These are phyloP conservation scores for Hartigia nigra DNA, from an alignment of 2,888 invertebrate species.

Conservation along the genomic window DNA sequence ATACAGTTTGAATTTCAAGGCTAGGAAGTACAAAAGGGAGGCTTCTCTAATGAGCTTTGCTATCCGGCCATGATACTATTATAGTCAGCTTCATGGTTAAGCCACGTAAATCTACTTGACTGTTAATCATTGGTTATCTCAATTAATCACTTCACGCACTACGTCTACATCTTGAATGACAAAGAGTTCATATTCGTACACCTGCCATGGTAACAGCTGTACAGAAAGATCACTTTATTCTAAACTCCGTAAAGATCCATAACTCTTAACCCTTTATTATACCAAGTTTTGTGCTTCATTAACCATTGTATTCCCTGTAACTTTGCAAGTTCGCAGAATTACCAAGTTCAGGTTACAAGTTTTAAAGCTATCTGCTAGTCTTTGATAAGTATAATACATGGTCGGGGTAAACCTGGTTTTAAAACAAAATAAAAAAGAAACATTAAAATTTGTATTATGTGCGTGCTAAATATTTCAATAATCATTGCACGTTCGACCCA, in stretches of 20 bases:
- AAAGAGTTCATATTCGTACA: not conserved
- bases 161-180: not conserved
- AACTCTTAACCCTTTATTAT: not conserved
- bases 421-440: not conserved
- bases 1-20: not conserved
- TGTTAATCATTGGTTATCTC: not conserved
- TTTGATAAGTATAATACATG: not conserved
- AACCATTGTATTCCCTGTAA: not conserved
- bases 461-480: not conserved
- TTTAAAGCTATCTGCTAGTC: not conserved
- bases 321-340: not conserved
- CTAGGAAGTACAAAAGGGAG: not conserved
- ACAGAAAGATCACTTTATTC: not conserved
- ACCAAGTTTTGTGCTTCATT: not conserved
- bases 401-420: not conserved
- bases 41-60: not conserved
- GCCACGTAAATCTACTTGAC: not conserved
- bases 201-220: not conserved
- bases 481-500: slow-evolving; percentile 6
- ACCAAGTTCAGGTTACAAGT: not conserved
- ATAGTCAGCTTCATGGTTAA: not conserved
- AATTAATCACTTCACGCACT: not conserved
- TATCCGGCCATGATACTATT: not conserved
- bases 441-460: slow-evolving; percentile 25
- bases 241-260: not conserved